Base-by-base conservation (phyloP, 92 coral and sea anemone species). In the Pocillopora grandis region DNA sequence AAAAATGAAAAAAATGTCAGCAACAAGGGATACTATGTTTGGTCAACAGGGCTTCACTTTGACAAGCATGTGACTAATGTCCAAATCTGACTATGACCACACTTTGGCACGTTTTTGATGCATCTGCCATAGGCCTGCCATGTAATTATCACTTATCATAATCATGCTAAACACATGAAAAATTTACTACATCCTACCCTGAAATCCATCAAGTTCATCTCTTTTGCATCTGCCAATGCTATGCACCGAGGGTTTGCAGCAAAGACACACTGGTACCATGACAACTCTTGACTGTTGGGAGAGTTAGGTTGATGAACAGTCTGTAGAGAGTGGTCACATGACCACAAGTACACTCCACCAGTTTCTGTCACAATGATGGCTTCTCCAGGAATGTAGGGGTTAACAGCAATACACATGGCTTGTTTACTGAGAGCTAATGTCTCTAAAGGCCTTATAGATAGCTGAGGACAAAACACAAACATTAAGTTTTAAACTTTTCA, bases 191-290 rank as follows among this genome's bases (percentile, higher is more conserved):
- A 20, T 58, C 81, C 78, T 33, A 96, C 99, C 85, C 99, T 88
- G 33, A 96, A 85, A 72, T 96, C 99, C 31, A 91, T 19, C 56
- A 96, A 77, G 67, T 91, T 95, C 16, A 91, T 92, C 33, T 81
- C 92, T 58, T 86, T 86, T 73, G 87, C 13, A 76, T 84, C 88
- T 18, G 92, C 93, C 79, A 93, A 62, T 49, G 95, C 82, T 59
- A 92, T 84, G 76, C 96, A 92, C 61, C 95, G 82, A 17, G 99
- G 99, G 83, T 96, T 95, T 10, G 88, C 87, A n/a, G 92, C 98
- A 92, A 87, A 96, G 31, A 91, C 88, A 85, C 92, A 81, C 76
- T 90, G 93, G 78, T 92, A 91, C 99, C 97, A 94, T 23, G 91
- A 86, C 8, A 66, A 62, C 61, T 75, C 86, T 66, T 21, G n/a